Evolutionary conservation across 23 tunicate species (phyloP), one percentile per base, ranked within the genome.

Genomic region (Corella eumyota): DNA sequence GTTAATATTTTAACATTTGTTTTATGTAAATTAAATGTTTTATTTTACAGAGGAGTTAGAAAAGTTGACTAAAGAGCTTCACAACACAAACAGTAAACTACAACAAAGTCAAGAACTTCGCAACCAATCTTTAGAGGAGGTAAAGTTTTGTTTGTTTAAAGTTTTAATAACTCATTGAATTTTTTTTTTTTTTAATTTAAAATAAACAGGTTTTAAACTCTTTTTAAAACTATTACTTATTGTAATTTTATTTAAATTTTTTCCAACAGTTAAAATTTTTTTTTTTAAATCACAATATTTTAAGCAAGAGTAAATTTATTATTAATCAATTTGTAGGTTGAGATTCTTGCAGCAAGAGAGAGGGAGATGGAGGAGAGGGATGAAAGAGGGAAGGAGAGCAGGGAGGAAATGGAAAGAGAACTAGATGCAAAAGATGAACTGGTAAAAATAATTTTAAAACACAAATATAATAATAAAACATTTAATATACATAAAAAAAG

Each of bases 381-480:
- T 19, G 58, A 45, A 25, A 40, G 70, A 20, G 64, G 59, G 7
- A 23, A 50, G 13, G 81, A 78, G 47, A 66, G 68, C 30, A 60
- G 81, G 53, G 81, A 36, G 20, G 88, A 88, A 40, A 25, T 88
- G 58, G 88, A 88, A 66, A 30, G 71, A 62, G 88, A 88, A 45
- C 45, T 88, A 37, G 88, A 75, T 37, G 46, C 96, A 5, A 88
- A 88, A 67, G 96, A 88, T 88, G 96, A 88, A 19, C 60, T 88
- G 68, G 96, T 88, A 49, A 50, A 56, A 15, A 11, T 40, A 51
- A 19, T 51, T 51, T 51, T 11, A 51, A 51, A n/a, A n/a, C n/a
- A n/a, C n/a, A n/a, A n/a, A n/a, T n/a, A n/a, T n/a, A n/a, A n/a
- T n/a, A n/a, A n/a, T n/a, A n/a, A n/a, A n/a, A n/a, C n/a, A n/a